These are phyloP conservation scores for Anastatus disparis DNA, from an alignment of 1,140 invertebrate genomes.

Conservation along the genomic window DNA sequence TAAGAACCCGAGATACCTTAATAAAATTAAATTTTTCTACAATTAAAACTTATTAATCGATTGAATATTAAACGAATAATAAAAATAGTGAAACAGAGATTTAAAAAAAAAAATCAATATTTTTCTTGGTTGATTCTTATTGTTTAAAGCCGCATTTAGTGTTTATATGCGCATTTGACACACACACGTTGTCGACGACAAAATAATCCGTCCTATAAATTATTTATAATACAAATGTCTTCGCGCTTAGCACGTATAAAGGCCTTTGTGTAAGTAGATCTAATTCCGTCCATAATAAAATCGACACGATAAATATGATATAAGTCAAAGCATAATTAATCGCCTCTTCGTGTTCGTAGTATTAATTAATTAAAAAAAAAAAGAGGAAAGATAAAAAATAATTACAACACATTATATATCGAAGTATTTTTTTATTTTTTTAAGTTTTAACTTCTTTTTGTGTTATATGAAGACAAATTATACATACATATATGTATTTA, in stretches of 20 bases:
- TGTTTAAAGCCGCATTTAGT: no score
- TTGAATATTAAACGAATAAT: no score
- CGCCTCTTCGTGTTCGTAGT: conserved; percentile 34
- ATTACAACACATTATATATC: neutral
- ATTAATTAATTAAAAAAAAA: no score
- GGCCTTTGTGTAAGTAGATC: conserved; percentile 33
- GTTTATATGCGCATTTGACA: no score
- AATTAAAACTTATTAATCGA: no score
- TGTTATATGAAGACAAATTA: conserved; percentile 6
- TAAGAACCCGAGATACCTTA: no score
- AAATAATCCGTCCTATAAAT: conserved; percentile 34
- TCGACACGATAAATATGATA: conserved; percentile 5
- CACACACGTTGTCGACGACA: no score
- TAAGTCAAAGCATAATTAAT: conserved; percentile 36
- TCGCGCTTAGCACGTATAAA: neutral
- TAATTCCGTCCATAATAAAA: conserved; percentile 39
- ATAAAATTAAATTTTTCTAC: no score
- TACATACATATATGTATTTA: conserved; percentile 30
- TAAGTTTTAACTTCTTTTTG: neutral
- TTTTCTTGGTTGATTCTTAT: conserved; percentile 6
- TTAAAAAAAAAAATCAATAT: no score
- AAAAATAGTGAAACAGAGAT: no score
- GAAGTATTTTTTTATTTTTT: conserved; percentile 35
- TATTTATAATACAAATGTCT: conserved; percentile 18
- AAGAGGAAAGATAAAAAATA: no score